These are phyloP conservation scores for Bombus huntii DNA, from an alignment of 1,140 invertebrate species.

Conservation along the genomic window DNA sequence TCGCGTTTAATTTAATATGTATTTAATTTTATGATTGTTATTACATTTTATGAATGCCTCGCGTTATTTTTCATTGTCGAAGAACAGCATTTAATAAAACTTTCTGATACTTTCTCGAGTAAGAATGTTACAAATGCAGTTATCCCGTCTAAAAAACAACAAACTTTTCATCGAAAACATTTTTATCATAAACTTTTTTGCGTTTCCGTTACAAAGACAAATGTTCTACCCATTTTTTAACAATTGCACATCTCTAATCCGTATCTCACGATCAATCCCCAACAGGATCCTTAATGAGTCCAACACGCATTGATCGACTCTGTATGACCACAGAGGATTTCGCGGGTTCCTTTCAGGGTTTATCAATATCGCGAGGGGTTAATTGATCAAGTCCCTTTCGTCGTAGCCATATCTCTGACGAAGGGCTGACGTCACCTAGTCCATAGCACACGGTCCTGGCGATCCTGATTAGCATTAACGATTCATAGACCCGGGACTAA, in stretches of 20 bases:
- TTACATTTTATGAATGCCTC: too few species aligned
- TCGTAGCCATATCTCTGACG: slow-evolving; percentile 69
- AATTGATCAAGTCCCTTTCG: slow-evolving; percentile 77
- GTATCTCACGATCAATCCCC: neutral
- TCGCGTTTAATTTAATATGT: neutral
- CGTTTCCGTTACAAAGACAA: too few species aligned
- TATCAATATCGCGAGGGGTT: slow-evolving; percentile 73
- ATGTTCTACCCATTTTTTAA: neutral
- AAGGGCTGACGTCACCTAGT: slow-evolving; percentile 75
- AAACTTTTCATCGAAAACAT: too few species aligned
- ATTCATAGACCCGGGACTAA: slow-evolving; percentile 78
- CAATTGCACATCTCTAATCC: neutral
- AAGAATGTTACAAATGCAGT: too few species aligned
- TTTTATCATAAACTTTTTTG: too few species aligned
- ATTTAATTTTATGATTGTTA: neutral
- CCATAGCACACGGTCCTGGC: slow-evolving; percentile 67
- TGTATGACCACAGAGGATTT: slow-evolving; percentile 31
- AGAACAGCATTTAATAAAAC: too few species aligned
- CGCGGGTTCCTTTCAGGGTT: slow-evolving; percentile 57
- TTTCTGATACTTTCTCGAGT: too few species aligned
- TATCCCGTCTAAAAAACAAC: too few species aligned
- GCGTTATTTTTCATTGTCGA: too few species aligned
- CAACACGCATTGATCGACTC: slow-evolving; percentile 15
- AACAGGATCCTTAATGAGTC: slow-evolving; percentile 15
- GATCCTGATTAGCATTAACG: slow-evolving; percentile 80